Base-by-base conservation (phyloP, 2,113 vertebrate genomes). In the Hippocampus mohnikei region DNA sequence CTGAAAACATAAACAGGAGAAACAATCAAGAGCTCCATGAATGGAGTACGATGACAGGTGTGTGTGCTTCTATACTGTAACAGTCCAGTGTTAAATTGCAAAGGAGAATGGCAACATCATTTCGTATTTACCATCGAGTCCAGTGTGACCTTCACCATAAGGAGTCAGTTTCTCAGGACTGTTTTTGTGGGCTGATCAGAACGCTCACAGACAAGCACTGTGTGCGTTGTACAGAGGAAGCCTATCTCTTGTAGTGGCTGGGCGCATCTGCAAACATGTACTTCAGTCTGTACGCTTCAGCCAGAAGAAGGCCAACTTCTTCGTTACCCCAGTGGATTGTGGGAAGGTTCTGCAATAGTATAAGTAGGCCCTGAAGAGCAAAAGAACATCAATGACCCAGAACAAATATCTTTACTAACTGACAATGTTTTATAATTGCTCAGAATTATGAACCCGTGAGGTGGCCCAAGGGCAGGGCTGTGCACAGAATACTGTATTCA, bases 241-340 rank as follows among this genome's bases (percentile, higher is more conserved):
- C 81, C 92, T 96, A 99, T 93, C 96, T 96, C 87, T 94, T 95
- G 87, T 98, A 98, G 92, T 98, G 97, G 75, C 96, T 98, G 7
- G 97, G 97, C 21, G 97, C 97, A 0, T 99, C 96, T 0, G 97
- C 97, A 72, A 99, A 99, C 96, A 96, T 98, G 87, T 98, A 99
- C 89, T 99, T 98, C 67, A 99, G 95, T 93, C 97, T 95, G 86
- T 99, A 99, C 0, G 97, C 97, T 90, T 99, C 97, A 0, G 97
- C 97, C 15, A 99, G 93, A 25, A 99, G 95, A 58, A 99, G 94
- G 44, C 96, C 95, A 7, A 99, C 95, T 83, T 99, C 97, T 80
- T 99, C 97, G 0, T 99, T 99, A 29, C 97, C 97, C 97, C 97
- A 99, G 88, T 99, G 97, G 87, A 99, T 98, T 1, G 97, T 99